Base-by-base conservation (phyloP, 2,888 invertebrate species). In the Xestoiulus laeticollis region DNA sequence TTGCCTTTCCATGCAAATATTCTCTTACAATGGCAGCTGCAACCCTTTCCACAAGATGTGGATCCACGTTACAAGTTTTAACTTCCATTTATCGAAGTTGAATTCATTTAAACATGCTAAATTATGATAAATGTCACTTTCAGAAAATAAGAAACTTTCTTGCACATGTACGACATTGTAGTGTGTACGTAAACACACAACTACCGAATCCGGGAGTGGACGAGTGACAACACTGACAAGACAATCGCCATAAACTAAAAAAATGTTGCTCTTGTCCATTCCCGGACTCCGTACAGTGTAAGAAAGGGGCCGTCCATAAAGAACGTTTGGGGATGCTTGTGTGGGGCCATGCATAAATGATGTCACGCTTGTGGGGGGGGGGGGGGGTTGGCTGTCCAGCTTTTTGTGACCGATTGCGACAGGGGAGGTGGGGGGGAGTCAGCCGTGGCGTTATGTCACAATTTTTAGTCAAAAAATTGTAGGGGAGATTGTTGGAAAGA, bases 1-100 rank as follows among this genome's bases (percentile, higher is more conserved):
- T 53, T 86, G 30, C 86, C 53, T 53, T 86, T 43, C 86, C 86
- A 48, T 86, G 86, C 53, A 86, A 86, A 86, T 86, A 86, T 30
- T 86, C 86, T 8, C 86, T 48, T 2, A 86, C 86, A 44, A 86
- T 22, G 19, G 86, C 43, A 48, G 22, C 19, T 10, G 86, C 48
- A 0, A 86, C 86, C 19, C 12, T 59, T 44, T 53, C 86, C 43
- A 86, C 86, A 53, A 43, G 22, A 22, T 22, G 14, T 0, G 10
- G 85, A 85, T 78, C 78, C 0, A 78, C 0, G 12, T 14, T 12
- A 30, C 30, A 30, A 0, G 78, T 26, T 33, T 85, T 85, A 26
- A 38, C 10, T 38, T 85, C 38, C 85, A 85, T 85, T 85, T 0
- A 4, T 4, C 16, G 0, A 0, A 32, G 22, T 22, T 19, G 16